phyloP scores from a whole-genome alignment of 2,797 vertebrate species.

The Silurus aristotelis region DNA sequence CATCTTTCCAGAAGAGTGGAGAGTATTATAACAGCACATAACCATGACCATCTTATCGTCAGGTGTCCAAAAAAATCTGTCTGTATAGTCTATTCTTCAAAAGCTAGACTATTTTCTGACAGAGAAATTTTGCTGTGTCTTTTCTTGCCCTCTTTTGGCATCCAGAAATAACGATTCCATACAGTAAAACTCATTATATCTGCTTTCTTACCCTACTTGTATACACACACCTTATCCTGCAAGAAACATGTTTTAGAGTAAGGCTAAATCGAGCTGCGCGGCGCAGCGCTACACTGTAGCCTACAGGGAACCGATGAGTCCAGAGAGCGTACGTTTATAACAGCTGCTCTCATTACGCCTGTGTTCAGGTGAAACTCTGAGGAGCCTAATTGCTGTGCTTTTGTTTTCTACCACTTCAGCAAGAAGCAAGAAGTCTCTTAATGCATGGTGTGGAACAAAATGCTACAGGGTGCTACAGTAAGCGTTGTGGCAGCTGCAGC shows the following conservation, averaged over 20 bases:
- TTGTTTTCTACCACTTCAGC: not conserved
- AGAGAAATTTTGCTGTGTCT: too few relatives aligned
- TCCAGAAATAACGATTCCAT: not conserved
- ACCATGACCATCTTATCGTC: too few relatives aligned
- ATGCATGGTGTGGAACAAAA: not conserved
- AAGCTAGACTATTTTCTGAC: too few relatives aligned
- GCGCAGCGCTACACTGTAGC: not conserved
- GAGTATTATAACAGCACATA: too few relatives aligned
- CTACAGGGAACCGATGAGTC: not conserved
- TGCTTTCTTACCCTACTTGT: not conserved
- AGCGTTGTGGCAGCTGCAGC: not conserved
- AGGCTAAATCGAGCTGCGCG: conserved; percentile 13
- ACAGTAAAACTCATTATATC: not conserved
- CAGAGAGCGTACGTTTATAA: not conserved
- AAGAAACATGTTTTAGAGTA: not conserved
- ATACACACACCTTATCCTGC: not conserved
- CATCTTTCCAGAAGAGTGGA: too few relatives aligned
- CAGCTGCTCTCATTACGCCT: conserved; percentile 28
- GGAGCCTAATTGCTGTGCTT: not conserved
- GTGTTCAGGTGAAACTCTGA: conserved; percentile 9
- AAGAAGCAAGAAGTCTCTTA: not conserved
- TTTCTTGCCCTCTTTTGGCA: too few relatives aligned
- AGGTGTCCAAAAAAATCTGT: too few relatives aligned
- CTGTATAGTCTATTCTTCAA: too few relatives aligned
- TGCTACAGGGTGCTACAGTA: not conserved